A percentile compares a stretch with the other conserved stretches of the same genome.
Conservation (phyloP, 2,113 vertebrate species). For the Microcebus ravelobensis region DNA sequence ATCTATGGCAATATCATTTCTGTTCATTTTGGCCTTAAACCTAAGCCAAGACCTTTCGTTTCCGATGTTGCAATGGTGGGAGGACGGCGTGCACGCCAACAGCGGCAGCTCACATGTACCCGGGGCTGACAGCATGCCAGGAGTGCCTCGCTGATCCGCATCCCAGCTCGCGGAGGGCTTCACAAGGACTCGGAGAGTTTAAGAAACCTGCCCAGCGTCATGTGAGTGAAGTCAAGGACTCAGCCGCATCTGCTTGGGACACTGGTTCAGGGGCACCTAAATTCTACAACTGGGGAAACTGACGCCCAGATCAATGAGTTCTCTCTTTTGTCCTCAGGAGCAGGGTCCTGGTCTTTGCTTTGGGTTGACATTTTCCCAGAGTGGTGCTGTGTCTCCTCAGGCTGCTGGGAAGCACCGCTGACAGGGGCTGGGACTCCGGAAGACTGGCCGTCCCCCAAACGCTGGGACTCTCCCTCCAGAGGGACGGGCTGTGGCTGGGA, state of each 20-base stretch:
- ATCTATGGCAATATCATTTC: neutral
- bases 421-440: neutral
- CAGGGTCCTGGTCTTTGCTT: neutral
- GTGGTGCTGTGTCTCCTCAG: neutral
- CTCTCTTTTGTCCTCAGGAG: neutral
- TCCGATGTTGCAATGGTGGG: neutral
- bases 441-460: neutral
- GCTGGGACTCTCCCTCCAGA: neutral
- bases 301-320: neutral
- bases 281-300: neutral
- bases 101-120: fast-evolving
- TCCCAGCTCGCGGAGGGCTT: neutral
- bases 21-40: neutral
- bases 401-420: neutral
- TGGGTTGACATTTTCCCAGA: neutral
- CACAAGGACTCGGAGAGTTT: too few species aligned
- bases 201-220: neutral
- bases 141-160: neutral
- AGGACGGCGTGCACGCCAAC: neutral
- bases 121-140: fast-evolving
- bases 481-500: neutral
- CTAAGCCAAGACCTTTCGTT: neutral
- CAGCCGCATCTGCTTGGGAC: neutral
- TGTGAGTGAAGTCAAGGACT: too few species aligned
- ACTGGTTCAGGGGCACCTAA: neutral